Base-by-base conservation (phyloP, 53 echinoderm and acorn worm species). In the Luidia sarsii region DNA sequence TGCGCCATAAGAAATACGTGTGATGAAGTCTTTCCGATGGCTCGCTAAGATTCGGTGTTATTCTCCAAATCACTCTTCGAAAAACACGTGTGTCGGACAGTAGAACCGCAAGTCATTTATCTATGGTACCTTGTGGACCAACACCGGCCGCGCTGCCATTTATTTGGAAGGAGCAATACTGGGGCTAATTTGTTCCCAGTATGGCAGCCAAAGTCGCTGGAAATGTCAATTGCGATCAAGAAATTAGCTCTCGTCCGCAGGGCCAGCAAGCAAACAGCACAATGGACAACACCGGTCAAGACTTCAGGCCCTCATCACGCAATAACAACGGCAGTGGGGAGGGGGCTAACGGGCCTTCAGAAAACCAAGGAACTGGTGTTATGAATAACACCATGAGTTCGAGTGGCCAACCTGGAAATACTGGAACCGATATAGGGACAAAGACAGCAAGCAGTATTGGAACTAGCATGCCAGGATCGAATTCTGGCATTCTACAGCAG, bases 1-100 rank as follows among this genome's bases (percentile, higher is more conserved):
- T 89, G 84, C 87, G 93, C 90, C 90, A 93, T 87, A 90, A 84
- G 85, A 91, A 85, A 77, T 79, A 85, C 89, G 88, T 88, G 87
- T 81, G 81, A 90, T 86, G 80, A 88, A 84, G 93, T 90, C 93
- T 92, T 96, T 90, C 93, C 90, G 97, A 96, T 93, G 97, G 93
- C 84, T 86, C 79, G 81, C 80, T 90, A 96, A 93, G 90, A 91
- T 94, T 87, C 90, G 87, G 87, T 96, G 97, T 96, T 96, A 96
- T 96, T 90, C 91, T 96, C 93, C 86, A 92, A 92, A 95, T 95
- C 87, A 89, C 86, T 89, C 97, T 82, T 88, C 64, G 70, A 96
- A 77, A 77, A 89, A 92, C 97, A 96, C 97, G 97, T 96, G 97
- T 96, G 97, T 89, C 55, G 81, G 86, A 83, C 86, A 65, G 88